Conservation (phyloP, 2,888 invertebrate genomes). For the Atethmia centrago region DNA sequence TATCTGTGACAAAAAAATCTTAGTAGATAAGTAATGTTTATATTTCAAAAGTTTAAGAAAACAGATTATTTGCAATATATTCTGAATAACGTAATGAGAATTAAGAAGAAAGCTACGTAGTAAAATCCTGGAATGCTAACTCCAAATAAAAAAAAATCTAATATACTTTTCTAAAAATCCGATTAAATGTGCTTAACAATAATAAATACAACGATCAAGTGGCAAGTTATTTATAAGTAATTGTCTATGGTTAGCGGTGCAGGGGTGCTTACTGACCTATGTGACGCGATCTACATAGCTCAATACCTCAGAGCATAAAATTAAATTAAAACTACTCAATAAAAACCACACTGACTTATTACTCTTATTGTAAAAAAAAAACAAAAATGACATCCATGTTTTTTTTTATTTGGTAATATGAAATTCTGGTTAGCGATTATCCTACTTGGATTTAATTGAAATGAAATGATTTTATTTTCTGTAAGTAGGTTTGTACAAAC, state of each 20-base stretch:
- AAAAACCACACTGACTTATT: neutral
- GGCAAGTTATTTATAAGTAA: slow-evolving; percentile 64
- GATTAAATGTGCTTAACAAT: slow-evolving; percentile 15
- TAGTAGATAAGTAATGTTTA: neutral
- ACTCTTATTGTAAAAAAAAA: neutral
- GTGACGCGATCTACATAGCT: slow-evolving; percentile 60
- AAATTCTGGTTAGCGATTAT: neutral
- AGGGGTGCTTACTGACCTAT: slow-evolving; percentile 76
- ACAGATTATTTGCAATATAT: neutral
- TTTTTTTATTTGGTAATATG: no score
- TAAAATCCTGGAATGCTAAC: neutral
- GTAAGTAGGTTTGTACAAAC: no score
- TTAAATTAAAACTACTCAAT: slow-evolving; percentile 41
- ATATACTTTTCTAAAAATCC: neutral
- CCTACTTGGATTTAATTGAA: neutral
- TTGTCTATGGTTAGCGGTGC: slow-evolving; percentile 51
- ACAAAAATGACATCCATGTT: neutral
- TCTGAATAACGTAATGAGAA: neutral
- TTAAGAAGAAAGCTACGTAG: neutral
- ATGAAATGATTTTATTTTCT: no score
- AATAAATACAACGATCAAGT: slow-evolving; percentile 47
- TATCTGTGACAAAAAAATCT: neutral
- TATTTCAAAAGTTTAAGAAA: neutral
- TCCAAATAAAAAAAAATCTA: neutral
- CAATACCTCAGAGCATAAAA: slow-evolving; percentile 35